Conservation (phyloP, 2,797 vertebrate species). For the Chloroceryle amazona region DNA sequence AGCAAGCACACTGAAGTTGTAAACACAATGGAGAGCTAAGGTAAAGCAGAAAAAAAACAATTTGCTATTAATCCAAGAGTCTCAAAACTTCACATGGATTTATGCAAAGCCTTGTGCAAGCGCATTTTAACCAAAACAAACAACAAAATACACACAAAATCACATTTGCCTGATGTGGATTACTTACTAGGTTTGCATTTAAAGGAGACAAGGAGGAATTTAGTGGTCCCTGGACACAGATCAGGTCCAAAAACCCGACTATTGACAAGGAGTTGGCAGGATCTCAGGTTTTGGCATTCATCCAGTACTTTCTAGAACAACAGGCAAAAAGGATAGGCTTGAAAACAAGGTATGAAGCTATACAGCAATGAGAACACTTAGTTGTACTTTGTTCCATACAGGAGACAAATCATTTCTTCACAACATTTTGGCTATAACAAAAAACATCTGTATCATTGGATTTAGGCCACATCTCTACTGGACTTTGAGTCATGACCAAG, state of each 20-base stretch:
- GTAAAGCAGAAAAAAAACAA: neutral
- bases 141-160: conserved; percentile 29
- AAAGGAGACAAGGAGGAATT: conserved; percentile 95
- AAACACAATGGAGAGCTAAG: neutral
- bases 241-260: conserved; percentile 94
- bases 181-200: conserved; percentile 98
- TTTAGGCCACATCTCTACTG: neutral
- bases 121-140: conserved; percentile 23
- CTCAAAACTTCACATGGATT: conserved; percentile 1
- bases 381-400: conserved; percentile 12
- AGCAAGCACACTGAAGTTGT: neutral
- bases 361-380: conserved; percentile 19
- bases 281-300: conserved; percentile 94
- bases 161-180: conserved; percentile 22
- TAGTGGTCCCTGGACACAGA: conserved; percentile 92
- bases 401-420: neutral
- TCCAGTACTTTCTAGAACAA: conserved; percentile 94
- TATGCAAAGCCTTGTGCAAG: neutral
- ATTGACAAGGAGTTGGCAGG: conserved; percentile 93
- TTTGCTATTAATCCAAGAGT: neutral
- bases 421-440: neutral
- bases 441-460: neutral
- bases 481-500: neutral
- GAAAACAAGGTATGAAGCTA: conserved; percentile 63
- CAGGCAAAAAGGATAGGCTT: conserved; percentile 75